Evolutionary conservation across 1,140 invertebrate species (phyloP), one percentile per base, ranked within the genome.

Genomic region (Euwallacea similis): DNA sequence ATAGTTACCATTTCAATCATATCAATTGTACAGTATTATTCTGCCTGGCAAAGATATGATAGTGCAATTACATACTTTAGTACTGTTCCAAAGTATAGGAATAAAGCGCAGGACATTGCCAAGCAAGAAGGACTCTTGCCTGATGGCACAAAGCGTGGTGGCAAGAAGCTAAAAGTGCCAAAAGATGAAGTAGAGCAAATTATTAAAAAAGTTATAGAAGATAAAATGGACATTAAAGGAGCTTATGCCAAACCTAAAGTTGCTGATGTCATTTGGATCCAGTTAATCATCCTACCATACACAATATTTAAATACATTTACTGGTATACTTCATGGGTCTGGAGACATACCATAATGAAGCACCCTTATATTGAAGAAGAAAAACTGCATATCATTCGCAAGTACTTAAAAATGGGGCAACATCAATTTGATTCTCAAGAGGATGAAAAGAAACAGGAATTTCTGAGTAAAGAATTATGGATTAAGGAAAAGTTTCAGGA

Each of bases 191-290:
- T 86, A 55, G 88, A 90, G 72, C 82, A 81, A 47, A 84, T 94
- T 41, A 90, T 96, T 64, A 86, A 89, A 75, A 86, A 88, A 81
- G 89, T 96, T 9, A 90, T 96, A 68, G 92, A 93, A 83, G 89
- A 94, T 74, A 95, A 95, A 78, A 93, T 96, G 88, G 93, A 95
- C 80, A 94, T 96, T 43, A 89, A 92, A 79, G 94, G 94, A 6
- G 92, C 93, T 7, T 96, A 95, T 82, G 91, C 91, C 0, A 94
- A 93, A 79, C 93, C 93, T 7, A 87, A 86, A 65, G 79, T 91
- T 4, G 83, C 82, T 42, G 89, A 96, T 81, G 88, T 96, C 0
- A 81, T 96, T 8, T 94, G 92, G 90, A 83, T 95, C 63, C 92
- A 95, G 81, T 79, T 96, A 44, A 80, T 94, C 44, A 86, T 94